Evolutionary conservation across 2,113 vertebrate species (phyloP).

Genomic region (Chaenocephalus aceratus): DNA sequence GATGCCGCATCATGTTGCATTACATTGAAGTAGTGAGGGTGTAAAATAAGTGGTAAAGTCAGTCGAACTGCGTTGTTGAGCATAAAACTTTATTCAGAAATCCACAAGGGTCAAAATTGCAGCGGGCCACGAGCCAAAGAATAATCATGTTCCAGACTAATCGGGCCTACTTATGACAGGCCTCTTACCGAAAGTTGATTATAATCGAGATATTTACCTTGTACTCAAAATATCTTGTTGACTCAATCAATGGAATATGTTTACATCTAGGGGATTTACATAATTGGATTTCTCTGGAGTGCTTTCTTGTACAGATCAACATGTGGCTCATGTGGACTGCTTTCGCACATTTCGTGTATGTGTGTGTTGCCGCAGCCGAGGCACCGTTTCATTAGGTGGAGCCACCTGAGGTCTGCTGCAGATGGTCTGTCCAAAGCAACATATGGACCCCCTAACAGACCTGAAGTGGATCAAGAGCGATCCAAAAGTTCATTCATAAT

Average conservation of each 20-base stretch:
- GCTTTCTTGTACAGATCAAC: neutral
- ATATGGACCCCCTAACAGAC: conserved; percentile 75
- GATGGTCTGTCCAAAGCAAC: conserved; percentile 67
- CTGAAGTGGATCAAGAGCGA: conserved; percentile 58
- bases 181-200: conserved; percentile 38
- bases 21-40: conserved; percentile 70
- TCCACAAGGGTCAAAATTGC: conserved; percentile 43
- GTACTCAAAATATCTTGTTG: conserved; percentile 48
- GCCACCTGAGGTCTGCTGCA: conserved; percentile 56
- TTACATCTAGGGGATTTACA: conserved; percentile 42
- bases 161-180: conserved; percentile 40
- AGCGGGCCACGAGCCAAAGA: conserved; percentile 20
- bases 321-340: neutral
- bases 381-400: conserved; percentile 41
- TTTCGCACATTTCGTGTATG: neutral
- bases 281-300: conserved; percentile 19
- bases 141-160: conserved; percentile 40
- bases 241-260: conserved; percentile 50
- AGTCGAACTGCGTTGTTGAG: conserved; percentile 42
- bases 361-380: conserved; percentile 4
- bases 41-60: conserved; percentile 50
- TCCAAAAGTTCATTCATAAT: conserved; percentile 80
- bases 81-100: conserved; percentile 46
- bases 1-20: conserved; percentile 75
- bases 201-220: conserved; percentile 41